Percentiles rank a stretch among this genome's conserved stretches.
These are phyloP conservation scores for Colaptes auratus DNA, from an alignment of 2,113 vertebrate species.

Conservation along the genomic window DNA sequence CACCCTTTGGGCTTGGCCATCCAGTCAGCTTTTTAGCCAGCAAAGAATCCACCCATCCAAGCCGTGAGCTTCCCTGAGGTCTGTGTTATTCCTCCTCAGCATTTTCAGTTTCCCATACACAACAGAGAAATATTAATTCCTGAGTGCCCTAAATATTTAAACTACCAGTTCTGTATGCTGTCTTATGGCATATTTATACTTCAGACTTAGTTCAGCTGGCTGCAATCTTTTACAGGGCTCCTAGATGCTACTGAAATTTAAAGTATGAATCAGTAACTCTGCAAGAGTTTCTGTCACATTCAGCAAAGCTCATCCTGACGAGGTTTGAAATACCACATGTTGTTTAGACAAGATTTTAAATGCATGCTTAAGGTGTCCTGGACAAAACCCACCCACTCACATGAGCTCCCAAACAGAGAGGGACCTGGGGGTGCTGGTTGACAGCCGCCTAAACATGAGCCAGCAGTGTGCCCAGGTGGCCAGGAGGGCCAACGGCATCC, in stretches of 20 bases:
- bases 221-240: neutral
- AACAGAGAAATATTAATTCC: neutral
- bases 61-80: neutral
- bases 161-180: neutral
- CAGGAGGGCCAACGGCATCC: too few species aligned
- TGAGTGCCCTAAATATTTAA: neutral
- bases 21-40: too few species aligned
- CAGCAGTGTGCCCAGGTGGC: too few species aligned
- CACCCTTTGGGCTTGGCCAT: too few species aligned
- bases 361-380: neutral
- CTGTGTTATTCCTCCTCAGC: neutral
- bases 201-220: neutral
- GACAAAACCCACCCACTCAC: neutral
- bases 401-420: too few species aligned
- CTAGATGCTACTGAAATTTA: conserved; percentile 25
- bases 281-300: neutral
- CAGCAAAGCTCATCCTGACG: neutral
- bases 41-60: too few species aligned
- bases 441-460: too few species aligned
- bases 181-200: neutral
- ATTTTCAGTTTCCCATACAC: neutral
- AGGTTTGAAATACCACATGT: neutral
- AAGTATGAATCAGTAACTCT: conserved; percentile 5
- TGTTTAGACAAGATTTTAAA: neutral
- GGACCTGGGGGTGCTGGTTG: too few species aligned